These are phyloP conservation scores for Salvator merianae DNA, from an alignment of 2,113 vertebrate species.

Conservation along the genomic window DNA sequence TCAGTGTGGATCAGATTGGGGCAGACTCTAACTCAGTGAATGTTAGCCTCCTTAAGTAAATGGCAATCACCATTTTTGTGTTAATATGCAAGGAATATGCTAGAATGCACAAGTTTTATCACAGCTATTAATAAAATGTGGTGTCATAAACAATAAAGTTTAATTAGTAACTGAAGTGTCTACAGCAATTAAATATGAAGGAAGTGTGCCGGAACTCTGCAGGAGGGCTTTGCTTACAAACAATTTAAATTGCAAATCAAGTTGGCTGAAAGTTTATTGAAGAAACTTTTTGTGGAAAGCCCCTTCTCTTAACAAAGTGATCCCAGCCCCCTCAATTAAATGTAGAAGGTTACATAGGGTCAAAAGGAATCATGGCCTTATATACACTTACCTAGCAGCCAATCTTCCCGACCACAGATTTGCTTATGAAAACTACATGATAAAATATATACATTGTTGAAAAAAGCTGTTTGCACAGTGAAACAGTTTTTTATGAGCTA, in stretches of 20 bases:
- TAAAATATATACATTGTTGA: neutral
- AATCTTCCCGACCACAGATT: neutral
- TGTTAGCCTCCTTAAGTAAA: neutral
- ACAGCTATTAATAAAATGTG: conserved; percentile 72
- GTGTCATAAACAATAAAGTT: conserved; percentile 79
- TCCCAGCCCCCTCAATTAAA: neutral
- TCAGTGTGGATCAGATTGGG: rapidly evolving
- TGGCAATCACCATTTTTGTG: conserved; percentile 34
- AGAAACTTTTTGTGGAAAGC: conserved; percentile 56
- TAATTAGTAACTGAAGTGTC: conserved; percentile 78
- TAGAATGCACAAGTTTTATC: conserved; percentile 53
- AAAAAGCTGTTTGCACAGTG: neutral
- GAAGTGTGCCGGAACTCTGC: conserved; percentile 74
- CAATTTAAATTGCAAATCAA: conserved; percentile 78
- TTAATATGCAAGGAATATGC: conserved; percentile 49
- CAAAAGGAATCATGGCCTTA: neutral
- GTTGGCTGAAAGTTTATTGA: conserved; percentile 64
- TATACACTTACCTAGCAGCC: neutral
- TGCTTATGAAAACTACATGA: neutral
- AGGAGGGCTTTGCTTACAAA: conserved; percentile 68
- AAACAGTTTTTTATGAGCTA: neutral
- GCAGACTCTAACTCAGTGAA: neutral
- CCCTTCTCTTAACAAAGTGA: neutral
- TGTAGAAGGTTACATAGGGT: neutral
- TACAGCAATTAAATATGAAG: conserved; percentile 76